Evolutionary conservation across 1,140 invertebrate species (phyloP), one percentile per base, ranked within the genome.

Genomic region (Brachionus plicatilis): DNA sequence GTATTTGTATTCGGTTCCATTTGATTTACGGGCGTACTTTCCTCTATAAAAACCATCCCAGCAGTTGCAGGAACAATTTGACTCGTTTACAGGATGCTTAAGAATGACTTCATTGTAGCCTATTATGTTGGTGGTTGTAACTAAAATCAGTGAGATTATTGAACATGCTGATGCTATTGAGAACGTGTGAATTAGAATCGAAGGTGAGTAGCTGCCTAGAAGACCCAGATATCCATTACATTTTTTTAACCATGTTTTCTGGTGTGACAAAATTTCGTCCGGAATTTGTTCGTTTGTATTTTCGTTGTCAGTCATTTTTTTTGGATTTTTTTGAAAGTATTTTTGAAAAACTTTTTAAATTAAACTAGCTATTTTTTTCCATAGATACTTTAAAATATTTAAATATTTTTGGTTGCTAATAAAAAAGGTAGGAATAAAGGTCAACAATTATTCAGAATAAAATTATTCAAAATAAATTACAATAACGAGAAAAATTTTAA

Each of bases 41-140:
- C 53, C 79, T 43, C 79, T n/a, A 47, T 82, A 82, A 14, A 65
- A 82, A 8, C 53, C 79, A 20, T 82, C 79, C 79, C 79, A 82
- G 33, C 79, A 82, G 27, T 20, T 45, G 41, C 79, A 82, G 2
- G 17, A 65, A 33, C 79, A 82, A 37, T 60, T 82, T 3, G n/a
- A 45, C n/a, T 65, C 33, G 24, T 65, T 47, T 9, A 65, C 50
- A 24, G 37, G 11, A 12, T n/a, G 20, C 41, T 65, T 60, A n/a
- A 82, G 41, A 14, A 43, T 82, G 20, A 33, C 1, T 65, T 60
- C 12, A 47, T 82, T 82, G 29, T 65, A 82, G 9, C 79, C 79
- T 12, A 53, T 41, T 45, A 37, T 20, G 24, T 82, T 82, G 11
- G 79, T 80, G 1, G 76, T 60, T 1, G 56, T 80, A 0, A 80